phyloP scores from a whole-genome alignment of 1,140 invertebrate species.

The Daktulosphaira vitifoliae region DNA sequence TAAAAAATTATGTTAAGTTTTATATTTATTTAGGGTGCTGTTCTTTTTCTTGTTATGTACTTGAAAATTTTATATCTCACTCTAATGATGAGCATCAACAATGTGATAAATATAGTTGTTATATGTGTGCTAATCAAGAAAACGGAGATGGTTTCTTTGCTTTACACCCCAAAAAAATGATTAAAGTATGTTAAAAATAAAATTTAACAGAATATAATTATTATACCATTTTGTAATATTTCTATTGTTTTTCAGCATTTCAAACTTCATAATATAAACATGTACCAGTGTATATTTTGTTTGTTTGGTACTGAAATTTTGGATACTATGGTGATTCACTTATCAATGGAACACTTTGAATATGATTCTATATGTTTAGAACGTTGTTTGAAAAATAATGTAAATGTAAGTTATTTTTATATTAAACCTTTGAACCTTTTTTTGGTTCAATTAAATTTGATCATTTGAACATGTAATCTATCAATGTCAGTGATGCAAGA shows the following conservation, averaged over 20 bases:
- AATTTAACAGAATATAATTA: neutral
- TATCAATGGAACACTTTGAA: slow-evolving; percentile 25
- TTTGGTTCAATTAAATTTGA: no score
- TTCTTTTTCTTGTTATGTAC: neutral
- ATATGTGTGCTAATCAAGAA: slow-evolving; percentile 10
- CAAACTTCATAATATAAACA: slow-evolving; percentile 2
- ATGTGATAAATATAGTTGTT: slow-evolving; percentile 22
- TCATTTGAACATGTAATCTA: no score
- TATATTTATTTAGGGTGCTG: slow-evolving; percentile 3
- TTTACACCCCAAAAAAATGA: neutral
- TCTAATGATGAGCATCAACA: neutral
- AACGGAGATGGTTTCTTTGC: neutral
- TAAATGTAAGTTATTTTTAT: neutral
- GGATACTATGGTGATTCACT: neutral
- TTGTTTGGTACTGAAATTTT: slow-evolving; percentile 2
- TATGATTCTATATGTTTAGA: slow-evolving; percentile 18
- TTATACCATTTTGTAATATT: neutral
- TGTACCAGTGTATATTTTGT: slow-evolving; percentile 21
- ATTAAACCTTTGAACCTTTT: no score
- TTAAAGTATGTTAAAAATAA: neutral
- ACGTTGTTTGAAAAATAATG: neutral
- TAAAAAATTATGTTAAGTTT: no score
- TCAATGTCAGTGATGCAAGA: no score
- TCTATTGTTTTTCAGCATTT: slow-evolving; percentile 25
- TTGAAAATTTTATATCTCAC: neutral